A percentile compares a stretch with the other conserved stretches of the same genome.
phyloP scores from a whole-genome alignment of 1,140 invertebrate species.

The Zaprionus tsacasi region DNA sequence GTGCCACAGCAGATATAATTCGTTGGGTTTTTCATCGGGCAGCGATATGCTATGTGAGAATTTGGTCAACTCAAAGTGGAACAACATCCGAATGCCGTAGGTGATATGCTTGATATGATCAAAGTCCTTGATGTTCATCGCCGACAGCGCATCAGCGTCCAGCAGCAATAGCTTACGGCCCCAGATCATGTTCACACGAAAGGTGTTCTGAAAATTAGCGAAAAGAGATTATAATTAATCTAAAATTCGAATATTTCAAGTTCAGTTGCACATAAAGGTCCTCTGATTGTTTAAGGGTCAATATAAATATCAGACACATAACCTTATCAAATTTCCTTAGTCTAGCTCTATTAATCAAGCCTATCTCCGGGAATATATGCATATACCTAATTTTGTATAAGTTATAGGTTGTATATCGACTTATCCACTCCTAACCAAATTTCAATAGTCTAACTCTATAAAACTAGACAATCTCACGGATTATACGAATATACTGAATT shows the following conservation, averaged over 20 bases:
- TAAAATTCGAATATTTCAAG: not conserved
- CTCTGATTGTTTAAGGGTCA: too few relatives aligned
- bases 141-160: constrained; percentile 61
- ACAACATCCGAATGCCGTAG: constrained; percentile 67
- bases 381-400: too few relatives aligned
- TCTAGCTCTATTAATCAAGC: not conserved
- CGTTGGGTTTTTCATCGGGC: constrained; percentile 59
- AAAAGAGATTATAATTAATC: not conserved
- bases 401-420: too few relatives aligned
- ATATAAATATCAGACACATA: not conserved
- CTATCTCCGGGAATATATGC: too few relatives aligned
- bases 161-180: constrained; percentile 64
- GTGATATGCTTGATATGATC: constrained; percentile 63
- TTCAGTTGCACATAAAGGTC: too few relatives aligned
- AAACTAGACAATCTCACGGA: not conserved
- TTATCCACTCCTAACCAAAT: not conserved
- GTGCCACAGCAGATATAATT: constrained; percentile 68
- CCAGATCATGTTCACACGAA: constrained; percentile 60
- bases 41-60: constrained; percentile 54
- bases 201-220: constrained; percentile 56
- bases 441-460: not conserved
- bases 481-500: not conserved
- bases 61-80: constrained; percentile 64
- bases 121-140: constrained; percentile 74
- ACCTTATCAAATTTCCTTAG: too few relatives aligned